Evolutionary conservation across 2,888 invertebrate species (phyloP).

Genomic region (Halictus ligatus): DNA sequence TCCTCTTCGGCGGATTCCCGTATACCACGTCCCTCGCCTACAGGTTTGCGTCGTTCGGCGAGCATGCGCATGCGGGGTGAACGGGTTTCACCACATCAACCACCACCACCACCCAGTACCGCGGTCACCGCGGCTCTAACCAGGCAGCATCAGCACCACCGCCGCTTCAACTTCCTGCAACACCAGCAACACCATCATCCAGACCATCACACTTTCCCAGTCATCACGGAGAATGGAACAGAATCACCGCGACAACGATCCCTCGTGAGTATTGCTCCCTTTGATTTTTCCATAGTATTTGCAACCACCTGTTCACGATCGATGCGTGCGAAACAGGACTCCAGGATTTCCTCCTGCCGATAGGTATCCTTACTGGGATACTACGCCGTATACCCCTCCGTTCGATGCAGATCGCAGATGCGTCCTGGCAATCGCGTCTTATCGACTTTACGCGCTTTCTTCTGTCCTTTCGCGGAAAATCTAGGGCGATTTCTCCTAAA

Average conservation of each 20-base stretch:
- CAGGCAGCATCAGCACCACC: slow-evolving; percentile 64
- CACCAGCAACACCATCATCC: slow-evolving; percentile 73
- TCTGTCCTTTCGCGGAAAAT: not conserved
- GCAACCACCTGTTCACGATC: slow-evolving; percentile 10
- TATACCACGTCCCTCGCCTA: slow-evolving; percentile 84
- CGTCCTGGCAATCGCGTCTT: slow-evolving; percentile 30
- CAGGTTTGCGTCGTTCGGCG: slow-evolving; percentile 87
- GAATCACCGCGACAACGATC: slow-evolving; percentile 81
- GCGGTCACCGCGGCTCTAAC: slow-evolving; percentile 67
- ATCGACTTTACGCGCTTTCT: slow-evolving; percentile 36
- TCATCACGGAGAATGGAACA: slow-evolving; percentile 87
- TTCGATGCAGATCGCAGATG: slow-evolving; percentile 49
- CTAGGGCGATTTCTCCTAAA: not conserved
- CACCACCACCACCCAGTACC: slow-evolving; percentile 70
- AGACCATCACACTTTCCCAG: slow-evolving; percentile 86
- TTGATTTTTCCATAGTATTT: not conserved
- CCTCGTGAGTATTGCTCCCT: slow-evolving; percentile 74
- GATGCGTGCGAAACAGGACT: not conserved
- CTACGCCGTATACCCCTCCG: slow-evolving; percentile 19
- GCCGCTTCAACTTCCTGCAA: slow-evolving; percentile 66
- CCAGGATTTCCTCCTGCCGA: not conserved
- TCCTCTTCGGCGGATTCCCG: slow-evolving; percentile 80
- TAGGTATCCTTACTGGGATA: not conserved
- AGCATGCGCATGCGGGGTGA: slow-evolving; percentile 90
- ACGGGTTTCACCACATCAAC: slow-evolving; percentile 72